Evolutionary conservation across 2,797 vertebrate genomes (phyloP).

Genomic region (Tiaroga cobitis): DNA sequence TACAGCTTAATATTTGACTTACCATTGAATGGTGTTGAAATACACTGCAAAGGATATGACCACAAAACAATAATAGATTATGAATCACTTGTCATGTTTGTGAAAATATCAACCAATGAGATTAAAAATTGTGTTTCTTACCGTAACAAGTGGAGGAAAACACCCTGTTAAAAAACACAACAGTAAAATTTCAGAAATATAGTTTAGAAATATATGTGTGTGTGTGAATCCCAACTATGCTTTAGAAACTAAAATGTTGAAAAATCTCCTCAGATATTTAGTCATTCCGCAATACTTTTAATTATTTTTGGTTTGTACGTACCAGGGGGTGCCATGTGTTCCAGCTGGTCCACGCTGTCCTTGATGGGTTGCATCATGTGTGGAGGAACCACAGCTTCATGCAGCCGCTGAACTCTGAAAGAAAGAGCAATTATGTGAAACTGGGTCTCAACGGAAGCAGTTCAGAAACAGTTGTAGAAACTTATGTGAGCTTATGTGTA

Average conservation of each 20-base stretch:
- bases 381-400: conserved; percentile 25
- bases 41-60: conserved; percentile 65
- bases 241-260: neutral
- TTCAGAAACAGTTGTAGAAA: neutral
- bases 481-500: neutral
- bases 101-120: neutral
- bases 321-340: conserved; percentile 34
- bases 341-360: neutral
- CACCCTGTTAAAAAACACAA: conserved; percentile 31
- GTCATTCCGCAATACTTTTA: too few relatives aligned
- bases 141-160: neutral
- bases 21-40: conserved; percentile 67
- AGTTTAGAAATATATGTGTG: neutral
- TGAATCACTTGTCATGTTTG: neutral
- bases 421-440: neutral
- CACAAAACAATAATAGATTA: neutral
- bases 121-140: neutral
- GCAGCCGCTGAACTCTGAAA: conserved; percentile 36
- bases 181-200: neutral
- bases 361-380: conserved; percentile 22
- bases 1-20: conserved; percentile 1
- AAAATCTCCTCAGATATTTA: neutral
- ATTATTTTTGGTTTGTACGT: neutral
- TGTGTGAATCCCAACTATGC: neutral
- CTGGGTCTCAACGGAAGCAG: neutral